Evolutionary conservation across 2,113 vertebrate genomes (phyloP).

Genomic region (Agapornis roseicollis): DNA sequence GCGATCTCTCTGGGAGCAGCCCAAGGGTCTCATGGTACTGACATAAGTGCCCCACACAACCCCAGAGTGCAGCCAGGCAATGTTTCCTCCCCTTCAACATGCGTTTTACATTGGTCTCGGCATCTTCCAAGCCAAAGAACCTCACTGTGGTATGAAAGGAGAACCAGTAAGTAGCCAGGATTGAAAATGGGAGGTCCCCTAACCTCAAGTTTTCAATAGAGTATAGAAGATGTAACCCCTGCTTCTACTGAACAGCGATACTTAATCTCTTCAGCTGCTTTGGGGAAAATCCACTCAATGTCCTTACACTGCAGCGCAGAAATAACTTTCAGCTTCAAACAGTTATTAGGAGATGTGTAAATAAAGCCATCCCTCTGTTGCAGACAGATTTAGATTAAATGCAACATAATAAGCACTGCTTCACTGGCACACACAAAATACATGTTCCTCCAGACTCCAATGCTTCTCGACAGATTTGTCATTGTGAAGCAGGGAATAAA

Average conservation of each 20-base stretch:
- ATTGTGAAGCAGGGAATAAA: neutral
- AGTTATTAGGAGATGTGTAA: slow-evolving; percentile 24
- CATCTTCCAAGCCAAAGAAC: neutral
- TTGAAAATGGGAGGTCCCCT: neutral
- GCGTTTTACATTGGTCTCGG: neutral
- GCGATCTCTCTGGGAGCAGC: neutral
- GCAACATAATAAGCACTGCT: slow-evolving; percentile 1
- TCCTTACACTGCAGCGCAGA: neutral
- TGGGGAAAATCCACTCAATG: neutral
- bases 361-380: slow-evolving; percentile 11
- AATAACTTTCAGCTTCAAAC: slow-evolving; percentile 4
- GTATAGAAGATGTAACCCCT: neutral
- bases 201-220: neutral
- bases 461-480: slow-evolving; percentile 43
- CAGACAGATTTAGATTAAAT: slow-evolving; percentile 38
- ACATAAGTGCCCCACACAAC: neutral
- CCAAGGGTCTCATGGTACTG: neutral
- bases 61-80: neutral
- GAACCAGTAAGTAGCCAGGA: neutral
- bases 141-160: neutral
- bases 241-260: neutral
- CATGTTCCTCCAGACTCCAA: slow-evolving; percentile 21
- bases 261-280: neutral
- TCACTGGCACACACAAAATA: slow-evolving; percentile 2
- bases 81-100: neutral